A percentile compares a stretch with the other conserved stretches of the same genome.
These are phyloP conservation scores for Melinopterus prodromus DNA, from an alignment of 2,888 invertebrate genomes.

Conservation along the genomic window DNA sequence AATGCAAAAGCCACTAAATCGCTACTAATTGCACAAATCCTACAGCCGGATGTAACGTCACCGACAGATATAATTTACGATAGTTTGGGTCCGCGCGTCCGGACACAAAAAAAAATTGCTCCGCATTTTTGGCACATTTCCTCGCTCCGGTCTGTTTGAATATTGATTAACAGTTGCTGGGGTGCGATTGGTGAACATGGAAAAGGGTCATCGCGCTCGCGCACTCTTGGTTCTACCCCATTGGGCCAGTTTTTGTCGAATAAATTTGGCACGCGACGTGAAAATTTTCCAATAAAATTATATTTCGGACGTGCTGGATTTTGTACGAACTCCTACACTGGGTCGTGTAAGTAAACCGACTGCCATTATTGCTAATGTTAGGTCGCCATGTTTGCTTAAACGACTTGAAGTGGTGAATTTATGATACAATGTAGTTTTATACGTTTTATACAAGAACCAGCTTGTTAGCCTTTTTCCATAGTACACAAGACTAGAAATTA, in stretches of 20 bases:
- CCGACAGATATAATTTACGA: slow-evolving; percentile 14
- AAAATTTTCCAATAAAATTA: slow-evolving; percentile 35
- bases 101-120: slow-evolving; percentile 7
- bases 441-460: too few relatives aligned
- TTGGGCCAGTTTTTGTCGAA: slow-evolving; percentile 15
- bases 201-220: slow-evolving; percentile 41
- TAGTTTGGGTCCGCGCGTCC: slow-evolving; percentile 8
- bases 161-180: slow-evolving; percentile 42
- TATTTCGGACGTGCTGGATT: slow-evolving; percentile 23
- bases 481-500: too few relatives aligned
- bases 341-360: not conserved
- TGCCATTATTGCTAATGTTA: slow-evolving; percentile 6
- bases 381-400: not conserved
- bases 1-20: slow-evolving; percentile 8
- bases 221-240: slow-evolving; percentile 35
- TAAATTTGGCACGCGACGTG: slow-evolving; percentile 39
- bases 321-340: not conserved
- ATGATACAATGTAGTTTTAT: not conserved
- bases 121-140: slow-evolving; percentile 23
- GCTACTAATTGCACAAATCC: slow-evolving; percentile 16
- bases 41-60: not conserved
- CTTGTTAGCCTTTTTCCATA: too few relatives aligned
- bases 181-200: slow-evolving; percentile 35
- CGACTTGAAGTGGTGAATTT: not conserved
- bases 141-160: slow-evolving; percentile 39